Evolutionary conservation across 1,140 invertebrate genomes (phyloP), one percentile per base, ranked within the genome.

Genomic region (Matsumurasca onukii): DNA sequence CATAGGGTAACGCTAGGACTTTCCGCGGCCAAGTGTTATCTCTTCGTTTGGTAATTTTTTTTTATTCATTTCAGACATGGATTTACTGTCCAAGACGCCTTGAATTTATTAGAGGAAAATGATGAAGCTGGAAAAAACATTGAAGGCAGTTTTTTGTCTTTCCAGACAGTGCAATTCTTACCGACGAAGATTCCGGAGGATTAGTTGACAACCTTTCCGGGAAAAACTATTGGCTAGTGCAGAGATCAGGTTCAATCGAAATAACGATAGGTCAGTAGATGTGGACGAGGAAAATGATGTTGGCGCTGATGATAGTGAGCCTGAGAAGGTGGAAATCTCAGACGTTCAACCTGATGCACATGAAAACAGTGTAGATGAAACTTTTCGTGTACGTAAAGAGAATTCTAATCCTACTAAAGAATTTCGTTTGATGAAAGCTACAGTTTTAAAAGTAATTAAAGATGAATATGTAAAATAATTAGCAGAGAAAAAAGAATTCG

Each of bases 141-240:
- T 25, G 17, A 39, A 31, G 48, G 45, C 49, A 3, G 69, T 34
- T 72, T 49, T 65, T 74, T 48, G 67, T 51, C 15, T 63, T 70
- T 27, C 72, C 72, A 29, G 59, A 74, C 17, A 30, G 0, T 24
- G 45, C 49, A 31, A 52, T 48, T 22, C 29, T 70, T 13, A 68
- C 69, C 15, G 70, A 74, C 25, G 70, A 70, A 49, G 72, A 72
- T 61, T 71, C 45, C 65, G 73, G 72, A 13, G 72, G 72, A 12
- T 65, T 70, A 34, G 9, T 69, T 1, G 72, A 74, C 68, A 73
- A 73, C 71, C 31, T 74, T 29, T 52, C 66, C 22, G 61, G 66
- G 29, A 66, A 31, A 24, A 73, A 67, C 31, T 74, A 17, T 39
- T 49, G 20, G 61, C 73, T 52, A 22, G 13, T 25, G 72, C 70